These are phyloP conservation scores for Nematolebias whitei DNA, from an alignment of 2,113 vertebrate species.

Conservation along the genomic window DNA sequence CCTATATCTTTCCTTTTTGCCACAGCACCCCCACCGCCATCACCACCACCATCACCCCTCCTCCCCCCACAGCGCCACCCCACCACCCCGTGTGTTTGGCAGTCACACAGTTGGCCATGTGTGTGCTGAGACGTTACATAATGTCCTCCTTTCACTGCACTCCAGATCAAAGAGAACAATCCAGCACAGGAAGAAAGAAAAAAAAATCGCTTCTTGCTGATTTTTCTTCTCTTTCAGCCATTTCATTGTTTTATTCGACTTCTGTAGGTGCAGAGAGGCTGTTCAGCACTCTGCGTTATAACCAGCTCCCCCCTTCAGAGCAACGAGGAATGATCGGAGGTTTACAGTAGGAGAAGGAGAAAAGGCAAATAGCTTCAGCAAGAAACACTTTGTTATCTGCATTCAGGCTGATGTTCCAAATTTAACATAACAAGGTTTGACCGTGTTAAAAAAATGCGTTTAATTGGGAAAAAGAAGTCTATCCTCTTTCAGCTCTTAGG, in stretches of 20 bases:
- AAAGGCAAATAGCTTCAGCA: constrained; percentile 22
- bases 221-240: constrained; percentile 59
- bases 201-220: constrained; percentile 63
- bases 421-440: neutral
- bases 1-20: constrained; percentile 53
- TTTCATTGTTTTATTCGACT: constrained; percentile 64
- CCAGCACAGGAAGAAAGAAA: constrained; percentile 54
- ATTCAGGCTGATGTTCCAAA: neutral
- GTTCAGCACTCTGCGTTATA: constrained; percentile 48
- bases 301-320: constrained; percentile 47
- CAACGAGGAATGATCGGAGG: constrained; percentile 58
- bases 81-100: constrained; percentile 69
- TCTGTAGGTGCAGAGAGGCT: constrained; percentile 2
- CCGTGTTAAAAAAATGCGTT: too few species aligned
- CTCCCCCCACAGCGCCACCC: constrained; percentile 19
- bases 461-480: too few species aligned
- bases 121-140: constrained; percentile 82
- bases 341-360: constrained; percentile 2
- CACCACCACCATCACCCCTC: too few species aligned
- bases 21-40: constrained; percentile 44
- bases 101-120: constrained; percentile 84
- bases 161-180: constrained; percentile 79
- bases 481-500: too few species aligned
- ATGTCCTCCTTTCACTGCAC: constrained; percentile 73
- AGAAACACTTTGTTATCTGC: neutral